These are phyloP conservation scores for Myopa tessellatipennis DNA, from an alignment of 2,888 invertebrate species.

Conservation along the genomic window DNA sequence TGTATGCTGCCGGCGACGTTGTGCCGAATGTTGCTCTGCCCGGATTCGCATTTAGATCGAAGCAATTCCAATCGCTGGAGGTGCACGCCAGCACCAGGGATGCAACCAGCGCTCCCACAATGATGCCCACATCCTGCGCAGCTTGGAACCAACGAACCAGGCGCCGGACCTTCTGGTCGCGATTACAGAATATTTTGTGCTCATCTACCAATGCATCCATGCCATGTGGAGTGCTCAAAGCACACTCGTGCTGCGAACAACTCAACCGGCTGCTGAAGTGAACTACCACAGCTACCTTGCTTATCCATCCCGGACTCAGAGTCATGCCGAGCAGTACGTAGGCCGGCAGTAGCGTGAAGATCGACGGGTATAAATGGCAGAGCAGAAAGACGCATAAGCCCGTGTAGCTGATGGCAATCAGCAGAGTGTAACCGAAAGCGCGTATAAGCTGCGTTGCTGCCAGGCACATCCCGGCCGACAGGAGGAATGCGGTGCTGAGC, in stretches of 20 bases:
- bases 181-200: conserved; percentile 66
- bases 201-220: conserved; percentile 62
- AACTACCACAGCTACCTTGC: conserved; percentile 64
- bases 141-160: conserved; percentile 71
- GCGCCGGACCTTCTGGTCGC: conserved; percentile 69
- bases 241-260: conserved; percentile 65
- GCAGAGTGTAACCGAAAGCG: conserved; percentile 70
- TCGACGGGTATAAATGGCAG: conserved; percentile 72
- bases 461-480: conserved; percentile 72
- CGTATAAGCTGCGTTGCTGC: conserved; percentile 70
- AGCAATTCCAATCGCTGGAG: conserved; percentile 61
- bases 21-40: neutral
- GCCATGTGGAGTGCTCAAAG: conserved; percentile 48
- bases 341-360: conserved; percentile 70
- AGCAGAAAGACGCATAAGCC: conserved; percentile 73
- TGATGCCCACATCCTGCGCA: conserved; percentile 72
- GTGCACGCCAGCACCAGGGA: conserved; percentile 68
- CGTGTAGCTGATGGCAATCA: conserved; percentile 70
- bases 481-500: conserved; percentile 73
- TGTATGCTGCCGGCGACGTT: no score
- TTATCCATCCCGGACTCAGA: conserved; percentile 68
- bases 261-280: conserved; percentile 65
- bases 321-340: conserved; percentile 72
- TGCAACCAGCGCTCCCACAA: conserved; percentile 70
- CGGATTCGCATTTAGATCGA: conserved; percentile 41